These are phyloP conservation scores for Genyomyrus donnyi DNA, from an alignment of 2,113 vertebrate genomes.

Conservation along the genomic window DNA sequence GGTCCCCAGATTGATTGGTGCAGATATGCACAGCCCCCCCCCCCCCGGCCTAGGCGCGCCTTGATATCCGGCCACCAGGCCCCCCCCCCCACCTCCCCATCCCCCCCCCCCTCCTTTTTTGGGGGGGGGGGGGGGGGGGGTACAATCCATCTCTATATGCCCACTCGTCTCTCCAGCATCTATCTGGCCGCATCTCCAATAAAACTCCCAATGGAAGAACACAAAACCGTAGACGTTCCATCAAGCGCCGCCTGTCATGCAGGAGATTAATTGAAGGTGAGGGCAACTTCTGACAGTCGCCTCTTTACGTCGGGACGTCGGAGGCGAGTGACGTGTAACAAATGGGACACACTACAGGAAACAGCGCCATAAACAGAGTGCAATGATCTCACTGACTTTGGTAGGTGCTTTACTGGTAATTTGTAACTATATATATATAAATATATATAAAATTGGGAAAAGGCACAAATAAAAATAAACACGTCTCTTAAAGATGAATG, in stretches of 20 bases:
- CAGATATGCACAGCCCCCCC: neutral
- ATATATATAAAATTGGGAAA: neutral
- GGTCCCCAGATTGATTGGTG: neutral
- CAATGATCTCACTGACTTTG: slow-evolving; percentile 8
- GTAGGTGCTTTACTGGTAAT: neutral
- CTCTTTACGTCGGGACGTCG: neutral
- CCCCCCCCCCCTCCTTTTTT: neutral
- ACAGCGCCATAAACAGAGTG: neutral
- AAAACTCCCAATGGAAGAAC: neutral
- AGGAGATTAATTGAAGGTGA: neutral
- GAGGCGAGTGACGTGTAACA: neutral
- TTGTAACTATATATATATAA: slow-evolving; percentile 21
- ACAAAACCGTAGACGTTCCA: neutral
- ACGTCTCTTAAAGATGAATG: slow-evolving; percentile 52
- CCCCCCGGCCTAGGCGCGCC: neutral
- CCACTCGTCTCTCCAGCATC: neutral
- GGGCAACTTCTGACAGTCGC: neutral
- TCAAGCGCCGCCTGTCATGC: neutral
- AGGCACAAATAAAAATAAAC: slow-evolving; percentile 46
- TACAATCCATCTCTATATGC: neutral
- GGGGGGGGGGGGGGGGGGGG: too few species aligned
- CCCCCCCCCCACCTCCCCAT: too few species aligned
- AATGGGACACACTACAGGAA: neutral
- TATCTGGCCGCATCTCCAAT: neutral
- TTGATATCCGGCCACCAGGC: neutral